Conservation (phyloP, 2,113 vertebrate genomes). For the Hoplias malabaricus region DNA sequence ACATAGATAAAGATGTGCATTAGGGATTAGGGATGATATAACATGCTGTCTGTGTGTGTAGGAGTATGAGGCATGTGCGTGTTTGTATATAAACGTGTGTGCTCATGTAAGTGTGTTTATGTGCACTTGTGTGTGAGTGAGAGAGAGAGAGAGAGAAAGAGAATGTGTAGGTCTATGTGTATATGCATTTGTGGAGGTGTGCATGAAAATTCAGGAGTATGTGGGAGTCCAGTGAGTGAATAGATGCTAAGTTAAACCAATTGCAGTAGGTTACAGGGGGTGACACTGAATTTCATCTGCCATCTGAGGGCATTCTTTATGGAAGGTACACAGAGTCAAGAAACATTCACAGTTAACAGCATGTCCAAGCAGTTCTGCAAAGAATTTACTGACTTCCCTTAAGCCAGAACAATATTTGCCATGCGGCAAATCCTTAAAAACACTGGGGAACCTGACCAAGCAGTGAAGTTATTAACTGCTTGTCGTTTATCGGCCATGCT, state of each 20-base stretch:
- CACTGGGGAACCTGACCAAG: neutral
- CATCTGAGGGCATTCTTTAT: neutral
- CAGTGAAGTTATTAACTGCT: neutral
- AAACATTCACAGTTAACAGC: neutral
- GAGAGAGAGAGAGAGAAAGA: constrained; percentile 35
- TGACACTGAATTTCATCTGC: constrained; percentile 17
- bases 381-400: neutral
- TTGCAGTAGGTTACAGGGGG: constrained; percentile 43
- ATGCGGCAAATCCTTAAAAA: neutral
- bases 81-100: constrained; percentile 52
- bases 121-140: constrained; percentile 50
- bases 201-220: constrained; percentile 44
- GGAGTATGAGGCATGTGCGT: constrained; percentile 59
- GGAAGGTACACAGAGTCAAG: neutral
- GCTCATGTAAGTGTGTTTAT: constrained; percentile 34
- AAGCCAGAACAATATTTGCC: neutral
- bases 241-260: constrained; percentile 52
- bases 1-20: constrained; percentile 46
- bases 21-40: constrained; percentile 67
- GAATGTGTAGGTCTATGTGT: constrained; percentile 39
- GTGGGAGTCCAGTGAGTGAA: constrained; percentile 59
- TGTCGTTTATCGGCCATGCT: neutral
- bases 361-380: neutral
- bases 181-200: constrained; percentile 41
- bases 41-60: constrained; percentile 54